Base-by-base conservation (phyloP, 1,140 invertebrate genomes). In the Ptiloglossa arizonensis region DNA sequence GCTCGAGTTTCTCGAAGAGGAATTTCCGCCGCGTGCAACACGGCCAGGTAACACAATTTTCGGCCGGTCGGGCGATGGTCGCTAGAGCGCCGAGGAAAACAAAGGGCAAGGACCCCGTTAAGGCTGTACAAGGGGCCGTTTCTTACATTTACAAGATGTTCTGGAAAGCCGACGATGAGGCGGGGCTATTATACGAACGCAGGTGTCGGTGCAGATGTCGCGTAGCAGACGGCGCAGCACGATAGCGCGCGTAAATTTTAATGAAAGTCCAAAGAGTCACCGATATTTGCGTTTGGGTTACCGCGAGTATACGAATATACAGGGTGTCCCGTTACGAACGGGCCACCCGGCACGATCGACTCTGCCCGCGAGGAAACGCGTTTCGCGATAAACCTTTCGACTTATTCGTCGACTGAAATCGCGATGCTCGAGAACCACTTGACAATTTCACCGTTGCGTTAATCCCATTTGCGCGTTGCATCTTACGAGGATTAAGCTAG, bases 171-270 rank as follows among this genome's bases (percentile, higher is more conserved):
- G 60, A 67, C 52, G 75, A 72, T 46, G 60, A 80, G 70, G 59
- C 54, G 52, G 62, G 54, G 74, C 63, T 68, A 74, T 77, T 86
- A 81, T 83, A 82, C 52, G 68, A 70, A 46, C 86, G 86, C 88
- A 89, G 88, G 88, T 89, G 88, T 83, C 78, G 64, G 27, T 85
- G 82, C 88, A 89, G 87, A 89, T 89, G 87, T 87, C 81, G 77
- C 67, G 63, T 60, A 76, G 44, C 83, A 82, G 80, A 83, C 82
- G 75, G 75, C 60, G 54, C 72, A 66, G 32, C 46, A 38, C 63
- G 54, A 59, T 71, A 63, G 66, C 41, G 63, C 54, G 54, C 48
- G 62, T 22, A 84, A 80, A 85, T 81, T 84, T 84, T 85, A 79
- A 81, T 72, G 71, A 79, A 72, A 80, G 44, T 13, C 27, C 27